Evolutionary conservation across 2,797 vertebrate species (phyloP).

Genomic region (Limnodromus scolopaceus): DNA sequence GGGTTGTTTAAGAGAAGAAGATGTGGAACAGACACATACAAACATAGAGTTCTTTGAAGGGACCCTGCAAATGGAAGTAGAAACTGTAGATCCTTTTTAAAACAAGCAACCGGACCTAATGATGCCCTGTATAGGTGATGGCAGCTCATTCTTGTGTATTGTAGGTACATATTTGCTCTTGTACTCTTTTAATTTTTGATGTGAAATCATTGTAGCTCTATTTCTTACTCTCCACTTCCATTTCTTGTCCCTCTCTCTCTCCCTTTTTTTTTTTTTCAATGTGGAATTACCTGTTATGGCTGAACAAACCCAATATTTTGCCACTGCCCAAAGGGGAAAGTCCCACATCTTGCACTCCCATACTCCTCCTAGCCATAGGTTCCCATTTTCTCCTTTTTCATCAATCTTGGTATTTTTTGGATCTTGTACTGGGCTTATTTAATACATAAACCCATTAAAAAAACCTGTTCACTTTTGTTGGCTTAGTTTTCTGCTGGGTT

Average conservation of each 20-base stretch:
- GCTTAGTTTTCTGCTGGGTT: background rate
- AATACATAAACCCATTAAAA: background rate
- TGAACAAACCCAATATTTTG: background rate
- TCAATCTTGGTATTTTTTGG: background rate
- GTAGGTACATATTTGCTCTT: background rate
- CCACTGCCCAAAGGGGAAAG: background rate
- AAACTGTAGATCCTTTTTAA: background rate
- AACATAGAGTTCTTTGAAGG: background rate
- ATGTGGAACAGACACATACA: background rate
- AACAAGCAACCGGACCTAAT: background rate
- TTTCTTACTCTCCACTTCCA: background rate
- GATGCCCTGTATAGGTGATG: background rate
- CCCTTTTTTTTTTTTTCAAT: too few species aligned
- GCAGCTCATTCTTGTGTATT: background rate
- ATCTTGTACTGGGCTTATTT: background rate
- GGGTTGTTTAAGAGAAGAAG: background rate
- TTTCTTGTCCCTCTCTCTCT: background rate
- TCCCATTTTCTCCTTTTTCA: background rate
- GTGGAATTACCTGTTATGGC: background rate
- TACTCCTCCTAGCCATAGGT: accelerated
- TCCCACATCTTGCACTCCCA: background rate
- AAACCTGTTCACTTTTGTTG: background rate
- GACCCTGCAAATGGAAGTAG: background rate
- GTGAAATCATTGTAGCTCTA: background rate
- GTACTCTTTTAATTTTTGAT: background rate